phyloP scores from a whole-genome alignment of 2,888 invertebrate species.

The Drosophila multiciliata region DNA sequence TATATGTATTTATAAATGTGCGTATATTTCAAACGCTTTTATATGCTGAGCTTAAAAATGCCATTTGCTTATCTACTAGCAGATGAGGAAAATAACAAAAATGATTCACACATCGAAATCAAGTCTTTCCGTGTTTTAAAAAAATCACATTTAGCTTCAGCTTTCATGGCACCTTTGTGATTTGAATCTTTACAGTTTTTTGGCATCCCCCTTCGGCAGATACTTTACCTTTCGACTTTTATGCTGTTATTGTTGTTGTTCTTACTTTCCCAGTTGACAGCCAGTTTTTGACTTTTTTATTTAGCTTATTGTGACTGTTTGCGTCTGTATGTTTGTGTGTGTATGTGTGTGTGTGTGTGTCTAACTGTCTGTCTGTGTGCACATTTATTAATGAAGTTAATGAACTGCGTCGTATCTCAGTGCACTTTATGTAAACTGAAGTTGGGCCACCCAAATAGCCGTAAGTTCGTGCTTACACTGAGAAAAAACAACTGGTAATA shows the following conservation, averaged over 20 bases:
- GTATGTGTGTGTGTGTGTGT: neutral
- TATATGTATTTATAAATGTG: too few species aligned
- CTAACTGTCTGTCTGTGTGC: constrained; percentile 4
- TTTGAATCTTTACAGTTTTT: neutral
- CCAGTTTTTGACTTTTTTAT: constrained; percentile 46
- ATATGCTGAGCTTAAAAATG: neutral
- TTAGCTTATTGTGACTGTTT: constrained; percentile 48
- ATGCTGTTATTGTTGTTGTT: constrained; percentile 7
- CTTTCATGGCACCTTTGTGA: neutral
- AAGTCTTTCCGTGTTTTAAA: neutral
- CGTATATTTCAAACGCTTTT: neutral
- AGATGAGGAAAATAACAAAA: neutral
- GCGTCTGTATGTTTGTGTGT: neutral
- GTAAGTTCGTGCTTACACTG: neutral
- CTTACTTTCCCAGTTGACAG: constrained; percentile 24
- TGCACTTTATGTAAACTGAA: constrained; percentile 44
- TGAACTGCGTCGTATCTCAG: constrained; percentile 53
- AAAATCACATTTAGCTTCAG: neutral
- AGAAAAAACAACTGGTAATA: neutral
- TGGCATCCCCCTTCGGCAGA: neutral
- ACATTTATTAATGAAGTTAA: constrained; percentile 54
- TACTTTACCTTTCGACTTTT: constrained; percentile 29
- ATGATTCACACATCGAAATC: neutral
- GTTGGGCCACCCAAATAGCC: neutral
- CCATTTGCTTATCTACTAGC: neutral